Evolutionary conservation across 2,888 invertebrate species (phyloP).

Genomic region (Ligdia adustata): DNA sequence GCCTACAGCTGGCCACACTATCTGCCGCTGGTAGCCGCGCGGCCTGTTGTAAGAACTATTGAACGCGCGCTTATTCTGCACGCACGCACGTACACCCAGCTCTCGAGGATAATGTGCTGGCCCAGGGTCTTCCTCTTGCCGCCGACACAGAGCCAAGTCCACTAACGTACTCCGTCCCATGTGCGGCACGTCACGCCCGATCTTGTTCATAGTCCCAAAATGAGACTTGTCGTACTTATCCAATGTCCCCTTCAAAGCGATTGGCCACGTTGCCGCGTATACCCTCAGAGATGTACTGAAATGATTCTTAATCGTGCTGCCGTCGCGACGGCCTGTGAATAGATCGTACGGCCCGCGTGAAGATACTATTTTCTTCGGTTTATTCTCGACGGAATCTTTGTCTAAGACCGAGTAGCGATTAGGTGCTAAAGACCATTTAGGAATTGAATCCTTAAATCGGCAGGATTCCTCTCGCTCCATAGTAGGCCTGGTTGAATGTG

Average conservation of each 20-base stretch:
- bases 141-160: slow-evolving; percentile 75
- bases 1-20: slow-evolving; percentile 75
- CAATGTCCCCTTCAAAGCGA: slow-evolving; percentile 57
- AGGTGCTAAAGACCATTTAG: slow-evolving; percentile 66
- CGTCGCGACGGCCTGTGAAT: slow-evolving; percentile 79
- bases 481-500: slow-evolving; percentile 60
- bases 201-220: slow-evolving; percentile 70
- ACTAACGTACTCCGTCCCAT: slow-evolving; percentile 74
- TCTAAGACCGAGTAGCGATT: slow-evolving; percentile 68
- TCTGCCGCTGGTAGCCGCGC: slow-evolving; percentile 58
- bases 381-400: slow-evolving; percentile 61
- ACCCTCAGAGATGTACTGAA: slow-evolving; percentile 61
- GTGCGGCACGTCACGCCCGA: slow-evolving; percentile 57
- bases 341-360: slow-evolving; percentile 70
- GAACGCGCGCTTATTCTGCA: slow-evolving; percentile 56
- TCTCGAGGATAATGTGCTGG: slow-evolving; percentile 73
- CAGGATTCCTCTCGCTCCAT: slow-evolving; percentile 68
- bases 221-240: slow-evolving; percentile 60
- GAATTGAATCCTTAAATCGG: slow-evolving; percentile 57
- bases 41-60: slow-evolving; percentile 69
- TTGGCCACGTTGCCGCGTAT: slow-evolving; percentile 66
- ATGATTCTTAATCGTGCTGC: slow-evolving; percentile 78
- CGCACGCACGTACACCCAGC: slow-evolving; percentile 26
- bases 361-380: slow-evolving; percentile 65
- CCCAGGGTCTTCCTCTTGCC: slow-evolving; percentile 77